phyloP scores from a whole-genome alignment of 2,113 vertebrate species.

The Henicopernis longicauda region DNA sequence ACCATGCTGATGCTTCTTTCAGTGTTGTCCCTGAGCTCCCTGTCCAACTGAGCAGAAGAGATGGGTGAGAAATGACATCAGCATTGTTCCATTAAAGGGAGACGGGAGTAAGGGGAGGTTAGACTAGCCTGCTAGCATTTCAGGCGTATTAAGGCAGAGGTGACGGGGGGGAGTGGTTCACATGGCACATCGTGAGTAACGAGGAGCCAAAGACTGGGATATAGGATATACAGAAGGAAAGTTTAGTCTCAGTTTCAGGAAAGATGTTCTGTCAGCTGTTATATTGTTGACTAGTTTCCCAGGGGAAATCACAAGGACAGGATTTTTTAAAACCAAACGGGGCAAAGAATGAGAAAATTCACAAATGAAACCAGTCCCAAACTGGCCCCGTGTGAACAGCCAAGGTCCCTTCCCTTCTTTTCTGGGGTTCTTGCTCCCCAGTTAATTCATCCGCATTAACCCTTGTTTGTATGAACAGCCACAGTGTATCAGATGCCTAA shows the following conservation, averaged over 20 bases:
- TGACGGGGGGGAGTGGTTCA: background rate
- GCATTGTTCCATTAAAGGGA: background rate
- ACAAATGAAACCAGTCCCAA: background rate
- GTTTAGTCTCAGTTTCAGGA: slow-evolving; percentile 26
- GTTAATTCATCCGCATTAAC: background rate
- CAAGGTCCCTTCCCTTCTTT: background rate
- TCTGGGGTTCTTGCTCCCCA: background rate
- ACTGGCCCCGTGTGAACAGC: fast-evolving
- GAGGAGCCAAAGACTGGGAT: background rate
- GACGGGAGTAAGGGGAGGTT: background rate
- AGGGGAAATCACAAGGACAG: background rate
- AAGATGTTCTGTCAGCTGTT: slow-evolving; percentile 18
- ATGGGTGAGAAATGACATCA: background rate
- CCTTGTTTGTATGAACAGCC: background rate
- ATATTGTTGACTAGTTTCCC: background rate
- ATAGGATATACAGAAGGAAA: background rate
- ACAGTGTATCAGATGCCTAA: background rate
- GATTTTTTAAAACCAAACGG: background rate
- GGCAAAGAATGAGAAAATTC: slow-evolving; percentile 14
- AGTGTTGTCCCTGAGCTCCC: background rate
- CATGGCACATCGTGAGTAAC: background rate
- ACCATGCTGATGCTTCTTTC: background rate
- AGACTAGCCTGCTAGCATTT: background rate
- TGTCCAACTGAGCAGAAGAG: background rate
- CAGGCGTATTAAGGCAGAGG: background rate